Base-by-base conservation (phyloP, 2,113 vertebrate species). In the Zapus hudsonius region DNA sequence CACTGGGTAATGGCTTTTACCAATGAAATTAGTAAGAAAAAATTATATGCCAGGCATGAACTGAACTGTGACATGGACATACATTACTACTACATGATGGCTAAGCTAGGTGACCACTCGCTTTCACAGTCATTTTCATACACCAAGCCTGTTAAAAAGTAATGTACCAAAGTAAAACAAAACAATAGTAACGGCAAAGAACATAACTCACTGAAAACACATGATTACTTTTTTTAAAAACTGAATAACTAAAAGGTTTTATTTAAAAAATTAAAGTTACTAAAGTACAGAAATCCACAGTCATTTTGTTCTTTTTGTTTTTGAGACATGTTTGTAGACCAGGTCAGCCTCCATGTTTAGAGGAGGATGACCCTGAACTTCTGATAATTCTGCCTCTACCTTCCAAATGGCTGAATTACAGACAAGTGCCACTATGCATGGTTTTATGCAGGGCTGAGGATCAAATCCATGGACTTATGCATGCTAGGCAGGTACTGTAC, bases 91-190 rank as follows among this genome's bases (percentile, higher is more conserved):
- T 40, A 29, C 38, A 52, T 23, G n/a, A 82, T 17, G 12, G 22
- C 57, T 25, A 1, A 33, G 20, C 74, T 11, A 57, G 4, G 13
- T 1, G 4, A 61, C 63, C 22, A 83, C n/a, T 82, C 38, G 22
- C 33, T 87, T 80, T 55, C 57, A 82, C 38, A 55, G 31, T 86
- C 76, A 81, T 70, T 93, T 96, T 79, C 70, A 83, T 7, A 38
- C 7, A 44, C 2, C 27, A 89, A 75, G 38, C 2, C 66, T 89
- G 11, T 82, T 22, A 84, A 80, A 93, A 83, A 42, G 33, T 16
- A 89, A 63, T 17, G 11, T 44, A 57, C 22, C 42, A 92, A 78
- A 82, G 44, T 42, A 92, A 52, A 84, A 33, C 61, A 92, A 59
- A 44, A 74, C 0, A 84, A 15, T 31, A 78, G 27, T 73, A 82